Evolutionary conservation across 2,113 vertebrate species (phyloP).

Genomic region (Corynorhinus townsendii): DNA sequence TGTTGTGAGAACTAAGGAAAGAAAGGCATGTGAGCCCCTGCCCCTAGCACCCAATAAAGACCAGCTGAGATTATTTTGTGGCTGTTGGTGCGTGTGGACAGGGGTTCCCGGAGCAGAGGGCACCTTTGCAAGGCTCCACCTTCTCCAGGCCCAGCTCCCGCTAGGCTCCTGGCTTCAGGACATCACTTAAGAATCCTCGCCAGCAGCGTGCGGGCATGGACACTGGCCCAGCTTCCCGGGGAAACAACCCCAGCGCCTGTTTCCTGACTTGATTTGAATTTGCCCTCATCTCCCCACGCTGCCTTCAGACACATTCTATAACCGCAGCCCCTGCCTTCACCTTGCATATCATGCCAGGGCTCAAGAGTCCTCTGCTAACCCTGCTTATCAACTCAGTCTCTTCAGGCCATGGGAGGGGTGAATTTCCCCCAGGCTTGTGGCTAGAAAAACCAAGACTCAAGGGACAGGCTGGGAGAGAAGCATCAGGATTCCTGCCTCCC

Average conservation of each 20-base stretch:
- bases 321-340: not conserved
- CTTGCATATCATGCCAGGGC: not conserved
- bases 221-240: not conserved
- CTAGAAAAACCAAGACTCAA: not conserved
- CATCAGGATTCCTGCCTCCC: not conserved
- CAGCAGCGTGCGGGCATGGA: not conserved
- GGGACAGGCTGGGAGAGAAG: not conserved
- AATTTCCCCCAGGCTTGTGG: not conserved
- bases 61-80: conserved; percentile 15
- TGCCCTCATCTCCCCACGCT: conserved; percentile 10
- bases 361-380: not conserved
- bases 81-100: not conserved
- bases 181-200: not conserved
- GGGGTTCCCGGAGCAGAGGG: not conserved
- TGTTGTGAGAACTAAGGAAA: not conserved
- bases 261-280: conserved; percentile 18
- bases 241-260: not conserved
- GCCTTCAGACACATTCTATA: not conserved
- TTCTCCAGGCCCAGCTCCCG: not conserved
- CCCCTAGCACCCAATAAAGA: conserved; percentile 9
- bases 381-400: not conserved
- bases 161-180: not conserved
- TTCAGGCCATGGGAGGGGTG: not conserved
- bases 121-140: not conserved
- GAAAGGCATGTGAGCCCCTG: not conserved